Evolutionary conservation across 2,888 invertebrate genomes (phyloP).

Genomic region (Cerastis rubricosa): DNA sequence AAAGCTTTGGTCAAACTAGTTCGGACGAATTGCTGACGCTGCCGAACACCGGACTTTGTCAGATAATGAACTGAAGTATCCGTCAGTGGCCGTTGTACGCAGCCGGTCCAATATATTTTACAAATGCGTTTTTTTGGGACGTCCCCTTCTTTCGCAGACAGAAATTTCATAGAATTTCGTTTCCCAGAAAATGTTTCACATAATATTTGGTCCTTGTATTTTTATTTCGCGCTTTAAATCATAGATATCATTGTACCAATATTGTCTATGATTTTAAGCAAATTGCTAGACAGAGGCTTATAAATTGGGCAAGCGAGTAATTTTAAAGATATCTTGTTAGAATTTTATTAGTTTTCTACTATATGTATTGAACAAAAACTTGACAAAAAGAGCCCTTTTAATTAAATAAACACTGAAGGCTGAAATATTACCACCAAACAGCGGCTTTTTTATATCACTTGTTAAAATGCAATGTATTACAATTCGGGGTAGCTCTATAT

Average conservation of each 20-base stretch:
- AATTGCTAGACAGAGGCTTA: too few species aligned
- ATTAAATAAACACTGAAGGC: background rate
- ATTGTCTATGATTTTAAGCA: background rate
- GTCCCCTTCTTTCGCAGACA: too few species aligned
- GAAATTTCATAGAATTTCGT: too few species aligned
- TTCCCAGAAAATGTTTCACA: too few species aligned
- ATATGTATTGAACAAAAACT: background rate
- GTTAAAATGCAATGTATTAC: conserved; percentile 62
- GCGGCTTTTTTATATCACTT: conserved; percentile 50
- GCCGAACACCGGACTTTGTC: background rate
- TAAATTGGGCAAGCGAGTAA: background rate
- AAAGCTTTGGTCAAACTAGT: background rate
- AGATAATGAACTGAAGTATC: background rate
- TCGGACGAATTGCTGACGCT: background rate
- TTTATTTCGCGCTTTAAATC: background rate
- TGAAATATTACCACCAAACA: conserved; percentile 36
- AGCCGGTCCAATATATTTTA: background rate
- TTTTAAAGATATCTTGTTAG: background rate
- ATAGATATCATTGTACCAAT: background rate
- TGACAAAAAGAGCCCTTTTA: too few species aligned
- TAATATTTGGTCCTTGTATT: too few species aligned
- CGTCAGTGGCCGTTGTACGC: background rate
- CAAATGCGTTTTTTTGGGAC: too few species aligned
- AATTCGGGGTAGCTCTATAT: conserved; percentile 57
- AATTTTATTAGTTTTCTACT: background rate